Conservation (phyloP, 2,113 vertebrate species). For the Pampusana beccarii region DNA sequence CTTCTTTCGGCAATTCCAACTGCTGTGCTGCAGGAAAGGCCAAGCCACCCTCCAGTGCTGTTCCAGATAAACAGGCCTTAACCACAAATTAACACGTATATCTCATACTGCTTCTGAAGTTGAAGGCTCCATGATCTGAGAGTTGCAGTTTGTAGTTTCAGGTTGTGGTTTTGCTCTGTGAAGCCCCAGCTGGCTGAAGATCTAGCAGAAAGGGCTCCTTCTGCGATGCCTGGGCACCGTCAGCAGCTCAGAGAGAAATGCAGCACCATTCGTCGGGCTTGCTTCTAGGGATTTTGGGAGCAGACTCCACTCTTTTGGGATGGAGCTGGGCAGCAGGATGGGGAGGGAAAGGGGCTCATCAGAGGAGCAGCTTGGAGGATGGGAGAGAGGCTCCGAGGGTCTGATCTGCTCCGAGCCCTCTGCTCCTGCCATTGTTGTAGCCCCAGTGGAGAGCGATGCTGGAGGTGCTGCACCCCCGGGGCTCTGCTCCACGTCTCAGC, state of each 20-base stretch:
- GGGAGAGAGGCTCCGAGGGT: background rate
- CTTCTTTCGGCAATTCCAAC: slow-evolving; percentile 27
- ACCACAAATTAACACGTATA: slow-evolving; percentile 43
- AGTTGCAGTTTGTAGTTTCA: slow-evolving; percentile 2
- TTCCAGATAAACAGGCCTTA: slow-evolving; percentile 22
- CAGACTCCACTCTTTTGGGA: background rate
- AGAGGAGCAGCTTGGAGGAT: background rate
- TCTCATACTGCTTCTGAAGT: slow-evolving; percentile 1
- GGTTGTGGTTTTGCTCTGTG: background rate
- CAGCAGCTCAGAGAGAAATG: background rate
- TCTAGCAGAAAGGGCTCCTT: background rate
- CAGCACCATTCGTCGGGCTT: background rate
- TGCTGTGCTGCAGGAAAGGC: slow-evolving; percentile 24
- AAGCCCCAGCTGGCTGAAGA: background rate
- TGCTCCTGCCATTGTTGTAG: background rate
- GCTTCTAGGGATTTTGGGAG: background rate
- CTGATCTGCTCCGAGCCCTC: background rate
- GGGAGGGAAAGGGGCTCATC: background rate
- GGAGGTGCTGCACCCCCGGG: background rate
- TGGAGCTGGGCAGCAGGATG: background rate
- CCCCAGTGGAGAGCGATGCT: accelerated
- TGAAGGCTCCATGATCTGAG: background rate
- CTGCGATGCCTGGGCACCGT: accelerated
- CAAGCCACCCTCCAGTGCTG: slow-evolving; percentile 12
- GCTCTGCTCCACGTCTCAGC: background rate